These are phyloP conservation scores for Semicossyphus pulcher DNA, from an alignment of 2,113 vertebrate genomes.

Conservation along the genomic window DNA sequence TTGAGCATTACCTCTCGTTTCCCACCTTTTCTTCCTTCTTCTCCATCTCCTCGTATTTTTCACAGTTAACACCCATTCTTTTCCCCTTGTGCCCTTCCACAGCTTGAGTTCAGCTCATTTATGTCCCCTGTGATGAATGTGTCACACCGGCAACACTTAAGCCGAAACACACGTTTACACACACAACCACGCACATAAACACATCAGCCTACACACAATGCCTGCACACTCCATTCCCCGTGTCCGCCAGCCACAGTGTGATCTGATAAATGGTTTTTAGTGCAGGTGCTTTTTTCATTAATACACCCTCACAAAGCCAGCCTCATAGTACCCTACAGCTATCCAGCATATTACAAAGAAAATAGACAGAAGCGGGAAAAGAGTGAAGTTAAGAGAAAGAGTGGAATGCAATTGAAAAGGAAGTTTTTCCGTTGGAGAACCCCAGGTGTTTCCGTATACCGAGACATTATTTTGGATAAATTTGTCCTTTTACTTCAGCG, in stretches of 20 bases:
- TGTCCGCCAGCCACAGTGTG: conserved; percentile 45
- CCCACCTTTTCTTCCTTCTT: neutral
- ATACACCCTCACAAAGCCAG: conserved; percentile 31
- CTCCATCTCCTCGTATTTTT: conserved; percentile 10
- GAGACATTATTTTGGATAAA: conserved; percentile 40
- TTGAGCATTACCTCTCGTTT: neutral
- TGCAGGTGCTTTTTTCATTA: conserved; percentile 63
- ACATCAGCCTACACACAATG: conserved; percentile 1
- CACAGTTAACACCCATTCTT: conserved; percentile 40
- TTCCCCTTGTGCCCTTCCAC: conserved; percentile 34
- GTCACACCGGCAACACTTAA: conserved; percentile 59
- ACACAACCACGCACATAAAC: conserved; percentile 3
- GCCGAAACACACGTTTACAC: conserved; percentile 10
- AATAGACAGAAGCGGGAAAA: conserved; percentile 38
- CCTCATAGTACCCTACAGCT: conserved; percentile 49
- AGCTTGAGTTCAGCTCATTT: conserved; percentile 58
- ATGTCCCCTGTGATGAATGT: conserved; percentile 67
- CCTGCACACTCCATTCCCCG: conserved; percentile 12
- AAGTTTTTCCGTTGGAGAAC: conserved; percentile 8
- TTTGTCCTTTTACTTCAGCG: conserved; percentile 34
- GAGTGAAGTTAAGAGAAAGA: conserved; percentile 30
- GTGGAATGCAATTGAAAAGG: conserved; percentile 1
- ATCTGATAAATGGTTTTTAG: conserved; percentile 67
- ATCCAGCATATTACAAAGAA: conserved; percentile 48
- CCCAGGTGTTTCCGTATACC: conserved; percentile 27